Base-by-base conservation (phyloP, 2,888 invertebrate species). In the Pegoplata infirma region DNA sequence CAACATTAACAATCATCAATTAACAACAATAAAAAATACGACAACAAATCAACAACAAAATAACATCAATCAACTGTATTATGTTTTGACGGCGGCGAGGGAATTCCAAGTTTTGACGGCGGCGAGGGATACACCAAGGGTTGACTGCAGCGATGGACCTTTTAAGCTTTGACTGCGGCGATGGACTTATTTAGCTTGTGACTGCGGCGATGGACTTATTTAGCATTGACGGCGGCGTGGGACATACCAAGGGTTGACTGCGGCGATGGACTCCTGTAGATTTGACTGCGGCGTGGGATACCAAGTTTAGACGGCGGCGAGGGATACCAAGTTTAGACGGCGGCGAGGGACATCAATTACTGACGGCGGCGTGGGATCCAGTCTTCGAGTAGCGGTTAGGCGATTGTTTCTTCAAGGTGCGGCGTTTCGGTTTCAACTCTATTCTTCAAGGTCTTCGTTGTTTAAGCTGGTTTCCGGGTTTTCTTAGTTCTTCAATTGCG, bases 311-410 rank as follows among this genome's bases (percentile, higher is more conserved):
- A 83, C 82, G 3, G 83, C 83, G 8, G 80, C 81, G 82, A 2
- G 80, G 80, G 82, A 82, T 64, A 23, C 59, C 53, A 81, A 40
- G 56, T 25, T 21, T 74, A 69, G 84, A 84, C 82, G 10, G 82
- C 82, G 19, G 80, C 83, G 83, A 8, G 81, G 81, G 81, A 82
- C 49, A 21, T 82, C 72, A 80, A 80, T 80, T 21, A 1, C 75
- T 67, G 84, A 84, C 82, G 14, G 83, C 85, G 12, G 85, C 86
- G 86, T 10, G 85, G 86, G 86, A 85, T 66, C 53, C 55, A 80
- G 68, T 69, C 21, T 21, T 64, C 53, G 74, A 51, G n/a, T n/a
- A n/a, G n/a, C n/a, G n/a, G n/a, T n/a, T n/a, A n/a, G n/a, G n/a
- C n/a, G n/a, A n/a, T n/a, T n/a, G n/a, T n/a, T n/a, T n/a, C n/a